Percentiles rank a stretch among this genome's conserved stretches.
Evolutionary conservation across 2,888 invertebrate genomes (phyloP).

Genomic region (Diadegma fenestrale): DNA sequence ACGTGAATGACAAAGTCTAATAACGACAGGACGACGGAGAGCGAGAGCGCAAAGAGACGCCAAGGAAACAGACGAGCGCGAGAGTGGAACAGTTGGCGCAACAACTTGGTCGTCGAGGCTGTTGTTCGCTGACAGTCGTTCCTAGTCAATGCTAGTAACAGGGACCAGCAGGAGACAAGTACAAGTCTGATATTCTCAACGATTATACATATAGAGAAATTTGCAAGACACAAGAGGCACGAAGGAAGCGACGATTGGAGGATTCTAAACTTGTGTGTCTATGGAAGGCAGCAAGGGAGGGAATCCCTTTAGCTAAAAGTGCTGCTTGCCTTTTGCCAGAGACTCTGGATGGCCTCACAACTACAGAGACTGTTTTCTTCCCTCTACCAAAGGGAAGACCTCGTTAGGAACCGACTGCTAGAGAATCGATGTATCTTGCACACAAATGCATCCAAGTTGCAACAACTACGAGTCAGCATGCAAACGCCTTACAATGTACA

Average conservation of each 20-base stretch:
- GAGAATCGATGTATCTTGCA: constrained; percentile 55
- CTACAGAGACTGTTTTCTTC: background rate
- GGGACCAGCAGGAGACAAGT: constrained; percentile 11
- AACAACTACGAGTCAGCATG: constrained; percentile 35
- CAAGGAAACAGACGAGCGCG: constrained; percentile 31
- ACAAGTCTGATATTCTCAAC: background rate
- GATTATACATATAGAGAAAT: constrained; percentile 5
- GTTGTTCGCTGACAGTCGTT: constrained; percentile 69
- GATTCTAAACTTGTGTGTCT: constrained; percentile 21
- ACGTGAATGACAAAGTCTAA: constrained; percentile 43
- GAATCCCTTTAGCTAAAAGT: constrained; percentile 41
- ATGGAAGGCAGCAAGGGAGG: background rate
- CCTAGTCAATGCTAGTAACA: constrained; percentile 28
- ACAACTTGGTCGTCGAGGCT: constrained; percentile 71
- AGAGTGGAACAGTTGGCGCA: constrained; percentile 64
- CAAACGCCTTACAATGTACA: background rate
- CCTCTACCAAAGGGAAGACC: constrained; percentile 34
- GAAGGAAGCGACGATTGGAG: constrained; percentile 44
- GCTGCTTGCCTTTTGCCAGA: constrained; percentile 26
- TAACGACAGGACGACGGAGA: background rate
- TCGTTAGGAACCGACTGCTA: constrained; percentile 52
- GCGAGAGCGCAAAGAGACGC: constrained; percentile 22
- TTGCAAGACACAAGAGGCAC: background rate
- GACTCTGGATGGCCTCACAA: constrained; percentile 15
- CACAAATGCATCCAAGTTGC: constrained; percentile 44